These are phyloP conservation scores for Lutraria lutraria DNA, from an alignment of 2,888 invertebrate species.

Conservation along the genomic window DNA sequence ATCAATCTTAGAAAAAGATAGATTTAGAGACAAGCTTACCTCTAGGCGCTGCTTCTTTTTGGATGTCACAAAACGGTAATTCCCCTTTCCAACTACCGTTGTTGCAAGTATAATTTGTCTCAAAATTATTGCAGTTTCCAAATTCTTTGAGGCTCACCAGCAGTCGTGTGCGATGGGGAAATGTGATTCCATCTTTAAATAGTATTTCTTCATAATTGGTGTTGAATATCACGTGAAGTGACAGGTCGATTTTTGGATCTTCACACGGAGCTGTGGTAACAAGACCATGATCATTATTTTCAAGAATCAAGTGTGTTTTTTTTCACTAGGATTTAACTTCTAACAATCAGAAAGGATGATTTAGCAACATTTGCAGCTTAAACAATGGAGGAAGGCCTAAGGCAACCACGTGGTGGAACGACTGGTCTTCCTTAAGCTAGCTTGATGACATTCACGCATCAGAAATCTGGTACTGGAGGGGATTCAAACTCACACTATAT, in stretches of 20 bases:
- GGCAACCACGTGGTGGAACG: too few relatives aligned
- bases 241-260: background rate
- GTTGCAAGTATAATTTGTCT: background rate
- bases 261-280: constrained; percentile 12
- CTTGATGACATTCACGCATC: too few relatives aligned
- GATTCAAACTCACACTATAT: too few relatives aligned
- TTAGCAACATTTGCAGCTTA: too few relatives aligned
- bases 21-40: background rate
- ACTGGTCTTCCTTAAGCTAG: too few relatives aligned
- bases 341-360: too few relatives aligned
- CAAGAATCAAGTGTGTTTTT: too few relatives aligned
- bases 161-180: background rate
- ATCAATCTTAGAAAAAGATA: too few relatives aligned
- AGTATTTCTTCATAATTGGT: background rate
- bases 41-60: background rate
- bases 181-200: background rate
- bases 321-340: too few relatives aligned
- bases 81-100: constrained; percentile 41
- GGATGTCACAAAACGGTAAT: constrained; percentile 32
- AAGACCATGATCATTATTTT: background rate
- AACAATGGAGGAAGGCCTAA: too few relatives aligned
- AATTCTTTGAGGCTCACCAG: background rate
- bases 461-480: too few relatives aligned
- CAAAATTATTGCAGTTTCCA: background rate
- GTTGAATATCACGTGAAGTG: background rate